Evolutionary conservation across 2,797 vertebrate species (phyloP), one percentile per base, ranked within the genome.

Genomic region (Premnoplex brunnescens): DNA sequence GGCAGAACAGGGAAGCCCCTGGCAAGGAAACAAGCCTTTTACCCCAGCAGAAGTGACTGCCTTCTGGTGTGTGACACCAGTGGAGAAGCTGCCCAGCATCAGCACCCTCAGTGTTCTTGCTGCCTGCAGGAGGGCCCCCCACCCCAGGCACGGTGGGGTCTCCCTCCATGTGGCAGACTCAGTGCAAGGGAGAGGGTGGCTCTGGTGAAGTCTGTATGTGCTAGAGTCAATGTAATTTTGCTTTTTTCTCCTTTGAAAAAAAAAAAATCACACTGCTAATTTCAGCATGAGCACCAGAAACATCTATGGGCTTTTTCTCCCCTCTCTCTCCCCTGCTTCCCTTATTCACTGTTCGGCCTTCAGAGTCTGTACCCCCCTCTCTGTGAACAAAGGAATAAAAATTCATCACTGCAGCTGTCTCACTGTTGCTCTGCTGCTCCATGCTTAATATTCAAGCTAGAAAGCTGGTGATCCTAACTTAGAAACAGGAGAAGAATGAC

Each of bases 21-120:
- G 77, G 77, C 85, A 93, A 89, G 58, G 82, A 55, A 93, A 88
- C 44, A 51, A 90, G 74, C 34, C 23, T 82, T 93, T 82, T 44
- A 49, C 26, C 15, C n/a, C 77, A 52, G 79, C 44, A 88, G 49
- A 88, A 80, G 62, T 90, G 86, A n/a, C 58, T 88, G 62, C 68
- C 48, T 20, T 54, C 6, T 37, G 58, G 58, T 67, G 19, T 87
- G 60, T 95, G 80, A 54, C 6, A 19, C 85, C 91, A 20, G 1
- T 9, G 49, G 51, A 95, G 75, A 87, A 85, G 54, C 66, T 89
- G 91, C 86, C 43, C 86, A 69, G 71, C 54, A 32, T 41, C 83
- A 84, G 64, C 55, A 56, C 63, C 52, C 37, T 24, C 69, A 71
- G 64, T 82, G 81, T 26, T 66, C 6, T 54, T 80, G 36, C 48